Evolutionary conservation across 2,113 vertebrate genomes (phyloP), one percentile per base, ranked within the genome.

Genomic region (Mugil cephalus): DNA sequence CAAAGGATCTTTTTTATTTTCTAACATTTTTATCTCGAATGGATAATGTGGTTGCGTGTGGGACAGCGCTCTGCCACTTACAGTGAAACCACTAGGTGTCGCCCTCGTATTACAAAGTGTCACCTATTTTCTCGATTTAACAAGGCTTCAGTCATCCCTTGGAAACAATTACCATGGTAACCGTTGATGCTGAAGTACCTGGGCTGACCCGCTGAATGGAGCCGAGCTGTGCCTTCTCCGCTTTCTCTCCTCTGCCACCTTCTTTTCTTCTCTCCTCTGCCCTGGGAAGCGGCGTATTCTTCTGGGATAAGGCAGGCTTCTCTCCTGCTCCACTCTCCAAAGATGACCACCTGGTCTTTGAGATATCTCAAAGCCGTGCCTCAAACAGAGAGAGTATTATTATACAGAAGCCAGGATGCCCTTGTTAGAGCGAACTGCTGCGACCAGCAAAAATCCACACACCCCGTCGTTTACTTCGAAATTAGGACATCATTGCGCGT

Each of bases 81-180:
- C 17, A 21, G 2, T 1, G 4, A 1, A 0, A 48, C 82, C 87
- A 75, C 79, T 78, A 88, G 86, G 73, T 84, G 89, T 84, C 86
- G 36, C 24, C 13, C 6, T 74, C 40, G 38, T 64, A 12, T 74
- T 40, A 69, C 62, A 59, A 58, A 83, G 63, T 17, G 13, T 14
- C 50, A 24, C 38, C 71, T 4, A 9, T 58, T 21, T 54, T 13
- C 10, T 11, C 58, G 0, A 2, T 30, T 30, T 30, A 38, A 2
- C 6, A 17, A 9, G 1, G 17, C 46, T 7, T 8, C 15, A 58
- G 18, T 18, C 30, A 9, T 35, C n/a, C 12, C 7, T 42, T 3
- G 6, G 50, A 11, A 35, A 34, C 15, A 24, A 60, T 80, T 69
- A 55, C 62, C 52, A 73, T 69, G 67, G 53, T 58, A 72, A 77